These are phyloP conservation scores for Halesus radiatus DNA, from an alignment of 1,140 invertebrate genomes.

Conservation along the genomic window DNA sequence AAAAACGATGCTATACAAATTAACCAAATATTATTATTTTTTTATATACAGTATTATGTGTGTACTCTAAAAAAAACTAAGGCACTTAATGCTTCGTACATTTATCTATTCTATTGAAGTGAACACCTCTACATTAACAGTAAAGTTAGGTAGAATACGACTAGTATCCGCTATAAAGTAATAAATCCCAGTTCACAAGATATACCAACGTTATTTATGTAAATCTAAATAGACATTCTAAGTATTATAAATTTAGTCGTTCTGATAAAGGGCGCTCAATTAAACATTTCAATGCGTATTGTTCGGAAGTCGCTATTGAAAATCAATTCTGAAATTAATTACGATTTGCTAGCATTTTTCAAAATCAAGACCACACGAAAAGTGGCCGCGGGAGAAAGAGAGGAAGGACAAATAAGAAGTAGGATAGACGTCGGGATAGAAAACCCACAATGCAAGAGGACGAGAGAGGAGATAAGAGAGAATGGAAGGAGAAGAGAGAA, in stretches of 20 bases:
- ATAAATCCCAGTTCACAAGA: neutral
- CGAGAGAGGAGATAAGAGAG: neutral
- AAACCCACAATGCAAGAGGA: neutral
- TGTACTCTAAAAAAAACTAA: no score
- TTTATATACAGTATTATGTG: no score
- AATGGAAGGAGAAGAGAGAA: neutral
- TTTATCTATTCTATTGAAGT: no score
- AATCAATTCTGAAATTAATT: conserved; percentile 57
- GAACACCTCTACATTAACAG: no score
- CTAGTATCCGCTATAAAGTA: no score
- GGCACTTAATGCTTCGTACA: no score
- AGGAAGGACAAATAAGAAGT: conserved; percentile 9
- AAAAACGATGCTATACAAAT: no score
- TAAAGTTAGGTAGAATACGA: no score
- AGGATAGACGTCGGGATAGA: neutral
- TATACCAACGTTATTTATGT: neutral
- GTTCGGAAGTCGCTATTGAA: conserved; percentile 53
- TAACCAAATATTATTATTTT: no score
- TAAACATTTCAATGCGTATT: conserved; percentile 40
- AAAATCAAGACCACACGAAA: conserved; percentile 54
- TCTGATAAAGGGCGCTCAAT: neutral
- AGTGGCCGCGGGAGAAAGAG: neutral
- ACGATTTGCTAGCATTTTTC: conserved; percentile 50
- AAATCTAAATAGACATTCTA: neutral
- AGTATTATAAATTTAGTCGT: conserved; percentile 19